Base-by-base conservation (phyloP, 2,797 vertebrate genomes). In the Pangasius mekongensis region DNA sequence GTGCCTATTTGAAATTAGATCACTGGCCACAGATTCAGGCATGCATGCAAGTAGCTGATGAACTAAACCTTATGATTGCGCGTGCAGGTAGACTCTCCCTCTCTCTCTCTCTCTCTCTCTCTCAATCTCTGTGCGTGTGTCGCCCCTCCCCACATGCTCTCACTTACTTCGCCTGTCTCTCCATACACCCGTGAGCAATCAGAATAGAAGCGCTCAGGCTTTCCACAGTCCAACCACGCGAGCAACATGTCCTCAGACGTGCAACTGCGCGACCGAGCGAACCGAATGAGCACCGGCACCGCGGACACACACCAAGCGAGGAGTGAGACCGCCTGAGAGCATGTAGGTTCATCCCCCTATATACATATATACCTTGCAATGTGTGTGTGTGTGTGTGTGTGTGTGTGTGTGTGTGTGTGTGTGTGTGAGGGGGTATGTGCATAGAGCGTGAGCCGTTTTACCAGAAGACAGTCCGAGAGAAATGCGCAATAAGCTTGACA, bases 191-290 rank as follows among this genome's bases (percentile, higher is more conserved):
- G 76, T 84, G 87, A 91, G 85, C 85, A 78, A 24, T 69, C 85
- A 60, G 90, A 92, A 93, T 92, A 92, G 89, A 92, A 91, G 92
- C 91, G 93, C 93, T 91, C 83, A 76, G 87, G 49, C 91, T 87
- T 89, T 94, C 94, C 94, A 93, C 92, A 93, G 90, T 92, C 93
- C 93, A 60, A 80, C 87, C 91, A 92, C 92, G 94, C 94, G 93
- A 95, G 92, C 91, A 95, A 93, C 95, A 95, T 95, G 96, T 96
- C 94, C 94, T 95, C 95, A 95, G 94, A 96, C 95, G 93, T 94
- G 94, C 95, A 95, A 94, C 94, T 94, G 93, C 88, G 94, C 93
- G 91, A 94, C 94, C 94, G 93, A 94, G 93, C 94, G 94, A 93
- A 95, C 92, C 94, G 81, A 87, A 81, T 86, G 78, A 92, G 56